phyloP scores from a whole-genome alignment of 2,113 vertebrate species.

The Dasyornis broadbenti region DNA sequence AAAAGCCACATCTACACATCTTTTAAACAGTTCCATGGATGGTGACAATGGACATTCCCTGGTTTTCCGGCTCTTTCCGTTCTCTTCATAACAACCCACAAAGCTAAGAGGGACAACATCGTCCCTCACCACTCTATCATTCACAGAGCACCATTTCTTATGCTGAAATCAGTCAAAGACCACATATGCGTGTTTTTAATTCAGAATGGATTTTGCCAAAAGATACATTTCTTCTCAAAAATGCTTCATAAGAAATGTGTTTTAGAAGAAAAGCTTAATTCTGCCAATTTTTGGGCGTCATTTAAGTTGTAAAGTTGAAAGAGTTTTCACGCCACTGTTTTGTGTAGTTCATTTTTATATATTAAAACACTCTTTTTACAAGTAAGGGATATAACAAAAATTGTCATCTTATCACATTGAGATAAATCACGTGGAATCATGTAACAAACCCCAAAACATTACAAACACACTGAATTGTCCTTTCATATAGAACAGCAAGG shows the following conservation, averaged over 20 bases:
- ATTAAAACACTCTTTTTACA: background rate
- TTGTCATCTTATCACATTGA: background rate
- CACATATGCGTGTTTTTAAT: background rate
- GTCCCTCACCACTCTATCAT: background rate
- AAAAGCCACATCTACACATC: background rate
- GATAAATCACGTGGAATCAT: background rate
- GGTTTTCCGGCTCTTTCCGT: background rate
- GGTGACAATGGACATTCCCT: background rate
- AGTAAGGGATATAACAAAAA: background rate
- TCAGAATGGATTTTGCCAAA: background rate
- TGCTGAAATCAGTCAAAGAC: background rate
- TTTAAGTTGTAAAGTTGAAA: background rate
- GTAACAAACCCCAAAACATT: background rate
- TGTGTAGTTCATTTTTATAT: background rate
- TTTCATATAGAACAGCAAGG: background rate
- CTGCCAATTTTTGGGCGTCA: rapidly evolving
- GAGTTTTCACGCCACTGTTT: background rate
- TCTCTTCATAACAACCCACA: background rate
- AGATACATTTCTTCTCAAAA: background rate
- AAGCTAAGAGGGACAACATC: background rate
- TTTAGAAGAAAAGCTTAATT: background rate
- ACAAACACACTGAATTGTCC: background rate
- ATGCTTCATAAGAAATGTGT: background rate
- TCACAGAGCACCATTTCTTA: background rate
- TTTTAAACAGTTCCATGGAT: background rate